Evolutionary conservation across 2,888 invertebrate species (phyloP).

Genomic region (Chalcosyrphus nemorum): DNA sequence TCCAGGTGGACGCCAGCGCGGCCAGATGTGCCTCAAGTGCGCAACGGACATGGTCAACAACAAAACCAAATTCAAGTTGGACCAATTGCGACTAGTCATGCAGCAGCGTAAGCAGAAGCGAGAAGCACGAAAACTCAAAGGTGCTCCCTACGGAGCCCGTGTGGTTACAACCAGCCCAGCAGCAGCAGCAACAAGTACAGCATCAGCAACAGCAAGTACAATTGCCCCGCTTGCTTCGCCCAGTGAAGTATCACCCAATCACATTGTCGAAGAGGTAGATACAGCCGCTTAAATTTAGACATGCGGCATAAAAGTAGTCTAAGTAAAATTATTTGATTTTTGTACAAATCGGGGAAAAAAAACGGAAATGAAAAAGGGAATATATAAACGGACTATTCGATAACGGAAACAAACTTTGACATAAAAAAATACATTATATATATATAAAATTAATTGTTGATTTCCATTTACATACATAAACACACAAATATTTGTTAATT

Average conservation of each 20-base stretch:
- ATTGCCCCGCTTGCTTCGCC: slow-evolving; percentile 75
- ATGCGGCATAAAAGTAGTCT: slow-evolving; percentile 33
- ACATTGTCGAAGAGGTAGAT: slow-evolving; percentile 82
- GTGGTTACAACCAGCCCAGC: slow-evolving; percentile 71
- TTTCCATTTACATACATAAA: slow-evolving; percentile 51
- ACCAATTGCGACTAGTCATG: slow-evolving; percentile 93
- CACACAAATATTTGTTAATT: slow-evolving; percentile 54
- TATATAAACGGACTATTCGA: slow-evolving; percentile 19
- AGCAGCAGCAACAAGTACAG: slow-evolving; percentile 61
- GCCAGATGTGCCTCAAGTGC: slow-evolving; percentile 82
- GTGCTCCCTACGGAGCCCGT: slow-evolving; percentile 84
- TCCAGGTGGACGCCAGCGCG: slow-evolving; percentile 75
- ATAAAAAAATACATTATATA: background rate
- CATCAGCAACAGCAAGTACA: slow-evolving; percentile 69
- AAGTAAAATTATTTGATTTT: slow-evolving; percentile 58
- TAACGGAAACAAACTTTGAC: slow-evolving; percentile 28
- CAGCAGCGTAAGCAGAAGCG: slow-evolving; percentile 93
- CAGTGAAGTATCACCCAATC: slow-evolving; percentile 80
- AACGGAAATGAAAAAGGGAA: slow-evolving; percentile 47
- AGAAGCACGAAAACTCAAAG: slow-evolving; percentile 88
- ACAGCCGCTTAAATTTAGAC: slow-evolving; percentile 79
- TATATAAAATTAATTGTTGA: slow-evolving; percentile 41
- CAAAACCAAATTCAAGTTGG: slow-evolving; percentile 92
- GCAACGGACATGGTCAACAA: slow-evolving; percentile 87
- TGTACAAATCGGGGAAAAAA: slow-evolving; percentile 57